Evolutionary conservation across 2,113 vertebrate genomes (phyloP).

Genomic region (Cinclus mexicanus): DNA sequence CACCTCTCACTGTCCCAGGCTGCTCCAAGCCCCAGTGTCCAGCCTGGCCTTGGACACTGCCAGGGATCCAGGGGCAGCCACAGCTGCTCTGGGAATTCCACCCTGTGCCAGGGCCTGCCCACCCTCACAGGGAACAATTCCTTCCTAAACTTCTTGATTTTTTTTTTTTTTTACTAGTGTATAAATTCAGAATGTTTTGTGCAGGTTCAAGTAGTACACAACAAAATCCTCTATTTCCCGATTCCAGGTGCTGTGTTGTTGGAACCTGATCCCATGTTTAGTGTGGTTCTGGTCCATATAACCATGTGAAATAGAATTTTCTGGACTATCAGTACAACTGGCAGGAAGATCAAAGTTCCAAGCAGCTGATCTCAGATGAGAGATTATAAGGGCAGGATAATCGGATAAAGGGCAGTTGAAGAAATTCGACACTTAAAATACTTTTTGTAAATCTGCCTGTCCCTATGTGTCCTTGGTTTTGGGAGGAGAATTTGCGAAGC

Average conservation of each 20-base stretch:
- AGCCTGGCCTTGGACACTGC: accelerated
- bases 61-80: neutral
- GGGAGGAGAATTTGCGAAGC: neutral
- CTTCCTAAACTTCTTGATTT: neutral
- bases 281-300: neutral
- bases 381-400: constrained; percentile 51
- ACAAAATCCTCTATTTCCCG: neutral
- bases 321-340: neutral
- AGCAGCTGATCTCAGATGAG: constrained; percentile 46
- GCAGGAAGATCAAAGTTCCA: constrained; percentile 57
- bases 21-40: neutral
- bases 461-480: neutral
- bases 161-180: neutral
- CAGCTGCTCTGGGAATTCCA: neutral
- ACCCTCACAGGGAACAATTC: neutral
- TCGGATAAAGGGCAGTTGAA: constrained; percentile 45
- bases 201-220: neutral
- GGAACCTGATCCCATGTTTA: neutral
- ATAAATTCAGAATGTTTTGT: neutral
- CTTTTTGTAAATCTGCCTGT: constrained; percentile 26
- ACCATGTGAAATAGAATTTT: neutral
- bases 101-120: accelerated
- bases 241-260: neutral
- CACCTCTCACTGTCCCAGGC: accelerated
- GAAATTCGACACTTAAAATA: constrained; percentile 49